Evolutionary conservation across 2,888 invertebrate genomes (phyloP).

Genomic region (Lepidocyrtinus sp.): DNA sequence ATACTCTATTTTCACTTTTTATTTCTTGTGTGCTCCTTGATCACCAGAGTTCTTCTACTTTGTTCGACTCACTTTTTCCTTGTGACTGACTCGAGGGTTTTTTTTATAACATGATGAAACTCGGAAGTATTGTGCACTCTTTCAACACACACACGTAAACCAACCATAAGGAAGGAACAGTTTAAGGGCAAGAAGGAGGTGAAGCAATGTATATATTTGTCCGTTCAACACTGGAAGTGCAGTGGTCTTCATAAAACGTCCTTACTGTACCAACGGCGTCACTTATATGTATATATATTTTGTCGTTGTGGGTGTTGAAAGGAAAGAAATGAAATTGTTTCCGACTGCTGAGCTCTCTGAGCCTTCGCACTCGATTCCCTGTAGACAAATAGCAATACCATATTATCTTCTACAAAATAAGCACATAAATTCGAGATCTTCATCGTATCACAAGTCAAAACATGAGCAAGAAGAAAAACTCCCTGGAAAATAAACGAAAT

Average conservation of each 20-base stretch:
- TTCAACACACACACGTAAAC: no score
- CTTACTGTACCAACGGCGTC: no score
- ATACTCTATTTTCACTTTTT: conserved; percentile 38
- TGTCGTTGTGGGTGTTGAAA: conserved; percentile 26
- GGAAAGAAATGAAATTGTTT: conserved; percentile 51
- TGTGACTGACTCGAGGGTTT: conserved; percentile 30
- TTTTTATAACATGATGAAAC: not conserved
- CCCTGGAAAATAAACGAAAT: not conserved
- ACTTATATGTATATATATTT: no score
- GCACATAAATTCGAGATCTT: not conserved
- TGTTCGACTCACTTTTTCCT: conserved; percentile 17
- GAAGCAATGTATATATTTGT: no score
- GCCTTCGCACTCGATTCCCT: conserved; percentile 52
- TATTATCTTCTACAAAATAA: not conserved
- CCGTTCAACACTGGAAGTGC: no score
- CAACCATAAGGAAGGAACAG: no score
- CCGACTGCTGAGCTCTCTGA: conserved; percentile 50
- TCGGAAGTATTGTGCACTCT: not conserved
- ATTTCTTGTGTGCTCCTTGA: not conserved
- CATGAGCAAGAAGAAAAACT: not conserved
- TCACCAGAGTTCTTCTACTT: not conserved
- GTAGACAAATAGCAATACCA: conserved; percentile 37
- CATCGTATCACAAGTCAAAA: not conserved
- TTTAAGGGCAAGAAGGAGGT: no score
- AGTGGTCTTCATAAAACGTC: no score